A percentile compares a stretch with the other conserved stretches of the same genome.
Conservation (phyloP, 1,140 invertebrate species). For the Pogonomyrmex barbatus region DNA sequence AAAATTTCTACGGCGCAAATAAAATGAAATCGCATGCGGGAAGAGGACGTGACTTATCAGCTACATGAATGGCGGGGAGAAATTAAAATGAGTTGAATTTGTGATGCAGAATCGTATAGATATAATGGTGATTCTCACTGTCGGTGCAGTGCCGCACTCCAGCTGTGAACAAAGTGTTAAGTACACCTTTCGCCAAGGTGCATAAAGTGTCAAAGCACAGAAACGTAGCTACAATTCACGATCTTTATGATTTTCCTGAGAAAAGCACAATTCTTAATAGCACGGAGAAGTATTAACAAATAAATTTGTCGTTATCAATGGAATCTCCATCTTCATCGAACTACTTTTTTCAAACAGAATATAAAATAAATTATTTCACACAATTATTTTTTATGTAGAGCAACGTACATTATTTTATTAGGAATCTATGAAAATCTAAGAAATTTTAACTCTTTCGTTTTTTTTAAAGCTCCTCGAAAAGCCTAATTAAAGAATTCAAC, state of each 20-base stretch:
- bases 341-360: not conserved
- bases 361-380: not conserved
- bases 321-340: not conserved
- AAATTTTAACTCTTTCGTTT: not conserved
- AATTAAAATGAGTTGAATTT: slow-evolving; percentile 75
- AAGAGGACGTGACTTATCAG: slow-evolving; percentile 73
- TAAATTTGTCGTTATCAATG: not conserved
- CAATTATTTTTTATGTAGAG: not conserved
- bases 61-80: slow-evolving; percentile 78
- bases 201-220: slow-evolving; percentile 79
- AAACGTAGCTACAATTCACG: slow-evolving; percentile 77
- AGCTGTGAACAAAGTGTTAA: slow-evolving; percentile 85
- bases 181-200: slow-evolving; percentile 81
- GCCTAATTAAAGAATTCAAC: not conserved
- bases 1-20: slow-evolving; percentile 60
- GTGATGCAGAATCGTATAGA: slow-evolving; percentile 71
- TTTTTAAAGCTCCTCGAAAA: not conserved
- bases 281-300: slow-evolving; percentile 11
- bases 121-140: slow-evolving; percentile 81
- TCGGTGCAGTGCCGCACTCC: slow-evolving; percentile 83
- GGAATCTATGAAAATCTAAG: not conserved
- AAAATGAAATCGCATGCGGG: slow-evolving; percentile 70
- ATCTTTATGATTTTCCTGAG: slow-evolving; percentile 56
- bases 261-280: slow-evolving; percentile 42
- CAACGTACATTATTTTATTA: not conserved